Conservation (phyloP, 2,797 vertebrate genomes). For the Triplophysa yarkandensis region DNA sequence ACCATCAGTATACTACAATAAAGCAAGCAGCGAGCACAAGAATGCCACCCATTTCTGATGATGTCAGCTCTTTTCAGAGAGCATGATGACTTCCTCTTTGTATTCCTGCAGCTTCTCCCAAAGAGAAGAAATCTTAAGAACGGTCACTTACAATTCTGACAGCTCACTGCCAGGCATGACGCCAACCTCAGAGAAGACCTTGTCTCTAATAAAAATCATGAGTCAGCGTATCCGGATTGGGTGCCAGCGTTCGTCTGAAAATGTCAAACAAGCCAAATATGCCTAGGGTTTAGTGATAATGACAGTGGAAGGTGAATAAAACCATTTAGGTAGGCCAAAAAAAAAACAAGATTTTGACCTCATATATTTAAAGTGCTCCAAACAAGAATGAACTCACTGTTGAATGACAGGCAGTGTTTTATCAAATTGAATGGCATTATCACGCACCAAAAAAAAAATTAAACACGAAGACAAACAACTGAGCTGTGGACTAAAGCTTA, state of each 20-base stretch:
- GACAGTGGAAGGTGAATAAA: constrained; percentile 38
- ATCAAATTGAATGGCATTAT: constrained; percentile 9
- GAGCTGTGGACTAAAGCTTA: neutral
- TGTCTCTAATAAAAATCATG: constrained; percentile 44
- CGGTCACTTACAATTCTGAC: constrained; percentile 52
- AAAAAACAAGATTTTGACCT: constrained; percentile 25
- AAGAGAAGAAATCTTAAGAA: constrained; percentile 47
- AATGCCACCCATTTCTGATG: constrained; percentile 39
- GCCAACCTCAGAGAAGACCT: constrained; percentile 24
- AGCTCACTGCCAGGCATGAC: constrained; percentile 42
- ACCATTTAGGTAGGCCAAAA: constrained; percentile 28
- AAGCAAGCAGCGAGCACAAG: constrained; percentile 52
- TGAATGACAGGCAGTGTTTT: neutral
- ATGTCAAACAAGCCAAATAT: constrained; percentile 45
- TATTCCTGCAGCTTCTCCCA: constrained; percentile 49
- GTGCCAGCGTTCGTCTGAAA: constrained; percentile 34
- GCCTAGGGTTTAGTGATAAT: constrained; percentile 46
- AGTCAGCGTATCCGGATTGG: constrained; percentile 36
- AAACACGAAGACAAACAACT: constrained; percentile 28
- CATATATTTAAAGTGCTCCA: neutral
- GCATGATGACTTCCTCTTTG: constrained; percentile 44
- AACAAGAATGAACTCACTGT: neutral
- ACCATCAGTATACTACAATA: constrained; percentile 54
- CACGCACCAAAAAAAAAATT: constrained; percentile 7
- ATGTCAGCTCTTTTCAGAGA: constrained; percentile 48